Percentiles rank a stretch among this genome's conserved stretches.
Conservation (phyloP, 92 coral and sea anemone genomes). For the Zoanthus gigantus region DNA sequence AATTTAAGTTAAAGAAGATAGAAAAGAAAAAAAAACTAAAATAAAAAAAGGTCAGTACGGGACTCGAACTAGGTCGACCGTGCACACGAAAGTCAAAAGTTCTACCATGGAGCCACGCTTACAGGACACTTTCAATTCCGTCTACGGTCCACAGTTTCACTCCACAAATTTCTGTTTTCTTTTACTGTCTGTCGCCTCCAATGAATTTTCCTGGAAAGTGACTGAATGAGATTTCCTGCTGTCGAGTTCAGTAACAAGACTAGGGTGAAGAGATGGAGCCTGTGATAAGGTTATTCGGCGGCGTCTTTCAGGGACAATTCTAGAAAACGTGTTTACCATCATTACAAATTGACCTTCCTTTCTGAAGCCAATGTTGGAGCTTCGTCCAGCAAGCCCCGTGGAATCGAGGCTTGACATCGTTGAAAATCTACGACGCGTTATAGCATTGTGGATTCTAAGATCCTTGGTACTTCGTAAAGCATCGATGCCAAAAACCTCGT, state of each 20-base stretch:
- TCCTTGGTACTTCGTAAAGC: not conserved
- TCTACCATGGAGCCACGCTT: too few species aligned
- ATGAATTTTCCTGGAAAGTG: not conserved
- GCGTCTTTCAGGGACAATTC: conserved; percentile 19
- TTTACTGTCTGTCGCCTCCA: not conserved
- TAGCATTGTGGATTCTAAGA: not conserved
- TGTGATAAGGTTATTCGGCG: conserved; percentile 23
- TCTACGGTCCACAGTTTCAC: too few species aligned
- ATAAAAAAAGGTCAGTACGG: too few species aligned
- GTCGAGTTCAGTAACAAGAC: not conserved
- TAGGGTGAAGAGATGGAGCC: not conserved
- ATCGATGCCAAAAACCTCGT: not conserved
- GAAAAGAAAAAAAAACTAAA: too few species aligned
- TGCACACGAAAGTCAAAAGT: too few species aligned
- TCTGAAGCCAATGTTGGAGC: conserved; percentile 24
- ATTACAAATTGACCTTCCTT: conserved; percentile 63
- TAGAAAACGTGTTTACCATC: conserved; percentile 23
- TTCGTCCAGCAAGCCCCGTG: conserved; percentile 15
- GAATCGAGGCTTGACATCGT: conserved; percentile 12
- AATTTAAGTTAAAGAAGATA: too few species aligned
- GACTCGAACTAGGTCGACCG: too few species aligned
- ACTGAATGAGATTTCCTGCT: not conserved
- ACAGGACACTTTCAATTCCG: too few species aligned
- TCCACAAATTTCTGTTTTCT: too few species aligned
- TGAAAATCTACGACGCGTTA: conserved; percentile 42